Evolutionary conservation across 1,140 invertebrate genomes (phyloP).

Genomic region (Subanguina moxae): DNA sequence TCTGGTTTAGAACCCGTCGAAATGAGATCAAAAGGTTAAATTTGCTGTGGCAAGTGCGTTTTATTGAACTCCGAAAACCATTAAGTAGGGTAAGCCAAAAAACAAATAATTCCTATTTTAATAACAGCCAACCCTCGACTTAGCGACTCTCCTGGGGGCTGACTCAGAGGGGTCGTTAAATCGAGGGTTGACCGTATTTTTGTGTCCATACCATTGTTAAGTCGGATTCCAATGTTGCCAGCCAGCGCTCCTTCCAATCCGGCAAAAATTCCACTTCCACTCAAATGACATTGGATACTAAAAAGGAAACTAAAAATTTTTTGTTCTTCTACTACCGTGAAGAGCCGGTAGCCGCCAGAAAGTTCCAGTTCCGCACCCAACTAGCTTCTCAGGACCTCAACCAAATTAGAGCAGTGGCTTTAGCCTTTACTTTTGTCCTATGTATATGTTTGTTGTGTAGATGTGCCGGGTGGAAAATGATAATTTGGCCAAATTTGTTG

Average conservation of each 20-base stretch:
- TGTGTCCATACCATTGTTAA: too few relatives aligned
- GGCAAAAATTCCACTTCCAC: constrained; percentile 5
- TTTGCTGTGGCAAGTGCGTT: constrained; percentile 5
- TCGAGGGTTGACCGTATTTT: too few relatives aligned
- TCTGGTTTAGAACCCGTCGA: constrained; percentile 11
- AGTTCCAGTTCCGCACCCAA: constrained; percentile 15
- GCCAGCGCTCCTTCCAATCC: constrained; percentile 5
- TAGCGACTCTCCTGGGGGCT: too few relatives aligned
- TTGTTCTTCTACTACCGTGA: constrained; percentile 20
- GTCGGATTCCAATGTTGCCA: background rate
- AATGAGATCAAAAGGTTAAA: constrained; percentile 11
- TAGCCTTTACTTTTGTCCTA: background rate
- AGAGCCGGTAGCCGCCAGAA: constrained; percentile 23
- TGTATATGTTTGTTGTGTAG: constrained; percentile 2
- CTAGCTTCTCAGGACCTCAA: constrained; percentile 9
- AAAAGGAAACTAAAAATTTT: constrained; percentile 27
- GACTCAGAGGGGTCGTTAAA: too few relatives aligned
- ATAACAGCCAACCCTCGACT: too few relatives aligned
- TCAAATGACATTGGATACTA: constrained; percentile 16
- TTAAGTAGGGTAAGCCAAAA: constrained; percentile 3
- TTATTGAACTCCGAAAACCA: constrained; percentile 13
- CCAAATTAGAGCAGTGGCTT: constrained; percentile 23
- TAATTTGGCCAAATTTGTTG: constrained; percentile 80
- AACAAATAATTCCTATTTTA: background rate
- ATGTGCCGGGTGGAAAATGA: constrained; percentile 79